Evolutionary conservation across 2,113 vertebrate species (phyloP), one percentile per base, ranked within the genome.

Genomic region (Propithecus coquereli): DNA sequence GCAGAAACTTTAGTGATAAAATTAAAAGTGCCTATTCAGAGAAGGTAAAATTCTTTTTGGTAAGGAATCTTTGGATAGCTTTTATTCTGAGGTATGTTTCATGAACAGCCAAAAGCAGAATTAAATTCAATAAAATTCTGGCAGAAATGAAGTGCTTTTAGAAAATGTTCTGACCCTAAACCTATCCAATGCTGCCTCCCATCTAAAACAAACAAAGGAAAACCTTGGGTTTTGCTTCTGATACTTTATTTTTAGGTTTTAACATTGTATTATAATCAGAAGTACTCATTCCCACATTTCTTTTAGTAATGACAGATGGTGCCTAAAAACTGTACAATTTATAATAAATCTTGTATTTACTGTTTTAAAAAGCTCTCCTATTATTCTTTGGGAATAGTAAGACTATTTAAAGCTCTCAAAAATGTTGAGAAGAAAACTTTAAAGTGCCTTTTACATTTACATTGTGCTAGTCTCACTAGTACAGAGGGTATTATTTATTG

Each of bases 41-140:
- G 74, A 70, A 89, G 43, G 50, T 76, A 27, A 83, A 92, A 76
- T 87, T 92, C 16, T 50, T 76, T 87, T 91, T 68, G 52, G 34
- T 71, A 61, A 95, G 87, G 54, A 86, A 82, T 8, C n/a, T 87
- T 74, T 83, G 32, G 45, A 57, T n/a, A 80, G 11, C 25, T 57
- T 96, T 88, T 92, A 87, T 83, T n/a, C 50, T 65, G 77, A 77
- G 54, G 57, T 43, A 61, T 57, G 27, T 80, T 96, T 91, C 50
- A 40, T 84, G 63, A 95, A 59, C 27, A 91, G 37, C 80, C 63
- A 54, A 32, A 6, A 73, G 66, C 20, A 84, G 25, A 91, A 76
- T 71, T 81, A 90, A 91, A 85, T 92, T 85, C 59, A 77, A 66
- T 57, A 70, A 88, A 91, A 65, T 30, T 13, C 30, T 66, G 20